Base-by-base conservation (phyloP, 2,888 invertebrate genomes). In the Lydus trimaculatus region DNA sequence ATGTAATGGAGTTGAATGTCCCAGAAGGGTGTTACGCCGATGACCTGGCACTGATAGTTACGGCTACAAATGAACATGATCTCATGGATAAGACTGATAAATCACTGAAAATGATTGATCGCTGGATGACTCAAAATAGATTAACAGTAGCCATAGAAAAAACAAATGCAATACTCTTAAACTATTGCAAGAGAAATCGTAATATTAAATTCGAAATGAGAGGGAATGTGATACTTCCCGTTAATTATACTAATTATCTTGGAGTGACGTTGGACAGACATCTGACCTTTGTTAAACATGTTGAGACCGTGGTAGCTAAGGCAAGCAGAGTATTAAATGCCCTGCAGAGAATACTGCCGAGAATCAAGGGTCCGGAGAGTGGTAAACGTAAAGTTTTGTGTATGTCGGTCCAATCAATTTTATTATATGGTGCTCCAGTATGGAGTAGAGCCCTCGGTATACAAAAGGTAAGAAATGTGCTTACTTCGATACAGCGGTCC, bases 381-480 rank as follows among this genome's bases (percentile, higher is more conserved):
- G 2, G 1, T 2, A 62, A 17, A 31, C 20, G 69, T 7, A 20
- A 31, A 11, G 13, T 61, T 1, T 2, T 61, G 6, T 15, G 31
- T 5, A 25, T 23, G 36, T 0, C 20, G 0, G 59, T 61, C 2
- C 39, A 64, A 17, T 63, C 63, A 5, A 56, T 63, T 7, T 7
- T 70, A 5, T 15, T 71, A n/a, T 73, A 74, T 56, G 72, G 64
- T 1, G 69, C 72, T 1, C 72, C 74, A 20, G 62, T 69, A 31
- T 74, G 73, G 72, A 15, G 31, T 28, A 31, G 39, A 11, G 65
- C 33, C 3, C 1, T 70, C 6, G 39, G 33, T 15, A 13, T 58
- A 3, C 28, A 64, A 13, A 62, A 11, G 39, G 15, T 48, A 36
- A 31, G 20, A n/a, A 28, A 58, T 2, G 4, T 13, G 15, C 65